These are phyloP conservation scores for Zaprionus capensis DNA, from an alignment of 1,140 invertebrate species.

Conservation along the genomic window DNA sequence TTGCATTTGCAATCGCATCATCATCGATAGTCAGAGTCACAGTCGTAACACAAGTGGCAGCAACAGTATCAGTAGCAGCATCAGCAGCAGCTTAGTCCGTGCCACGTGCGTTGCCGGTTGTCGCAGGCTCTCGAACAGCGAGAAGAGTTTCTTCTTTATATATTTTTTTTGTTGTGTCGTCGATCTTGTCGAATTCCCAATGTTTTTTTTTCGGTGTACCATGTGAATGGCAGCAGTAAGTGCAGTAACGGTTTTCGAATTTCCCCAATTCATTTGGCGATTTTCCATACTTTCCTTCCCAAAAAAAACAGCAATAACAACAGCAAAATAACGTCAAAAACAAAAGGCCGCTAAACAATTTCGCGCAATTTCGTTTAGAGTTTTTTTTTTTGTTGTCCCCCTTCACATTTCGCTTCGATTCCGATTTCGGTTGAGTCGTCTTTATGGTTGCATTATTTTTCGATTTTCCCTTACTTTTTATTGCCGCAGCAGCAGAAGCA, in stretches of 20 bases:
- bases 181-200: constrained; percentile 9
- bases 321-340: too few relatives aligned
- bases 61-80: background rate
- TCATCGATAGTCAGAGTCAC: background rate
- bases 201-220: constrained; percentile 36
- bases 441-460: constrained; percentile 26
- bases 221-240: constrained; percentile 13
- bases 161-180: constrained; percentile 29
- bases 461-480: constrained; percentile 14
- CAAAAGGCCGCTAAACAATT: constrained; percentile 11
- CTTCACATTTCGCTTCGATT: background rate
- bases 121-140: constrained; percentile 6
- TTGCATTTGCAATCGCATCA: constrained; percentile 13
- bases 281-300: background rate
- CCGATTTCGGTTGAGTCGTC: background rate
- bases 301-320: background rate
- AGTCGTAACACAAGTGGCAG: background rate
- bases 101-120: constrained; percentile 12
- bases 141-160: background rate
- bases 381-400: background rate
- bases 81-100: constrained; percentile 8
- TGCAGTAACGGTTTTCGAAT: constrained; percentile 1
- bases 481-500: constrained; percentile 4
- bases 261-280: constrained; percentile 1
- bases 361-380: constrained; percentile 8